phyloP scores from a whole-genome alignment of 2,888 invertebrate species.

The Quadriops clusia region DNA sequence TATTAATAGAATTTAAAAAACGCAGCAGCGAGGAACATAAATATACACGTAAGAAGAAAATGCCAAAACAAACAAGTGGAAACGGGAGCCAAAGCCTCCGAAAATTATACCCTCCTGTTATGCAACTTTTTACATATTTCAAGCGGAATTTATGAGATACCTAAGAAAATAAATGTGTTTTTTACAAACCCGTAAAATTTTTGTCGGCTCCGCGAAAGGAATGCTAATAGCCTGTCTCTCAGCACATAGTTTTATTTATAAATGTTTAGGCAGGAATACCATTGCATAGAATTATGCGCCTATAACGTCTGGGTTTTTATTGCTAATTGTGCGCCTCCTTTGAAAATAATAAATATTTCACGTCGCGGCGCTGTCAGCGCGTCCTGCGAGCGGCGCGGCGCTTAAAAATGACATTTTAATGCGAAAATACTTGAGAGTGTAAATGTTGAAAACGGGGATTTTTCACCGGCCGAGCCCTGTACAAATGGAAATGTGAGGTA shows the following conservation, averaged over 20 bases:
- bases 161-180: constrained; percentile 20
- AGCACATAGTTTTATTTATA: constrained; percentile 21
- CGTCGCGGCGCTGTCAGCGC: background rate
- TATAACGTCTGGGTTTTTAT: constrained; percentile 9
- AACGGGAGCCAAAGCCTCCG: too few relatives aligned
- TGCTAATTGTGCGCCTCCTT: constrained; percentile 7
- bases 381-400: background rate
- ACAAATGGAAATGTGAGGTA: constrained; percentile 22
- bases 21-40: too few relatives aligned
- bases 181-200: constrained; percentile 20
- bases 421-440: too few relatives aligned
- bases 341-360: constrained; percentile 1
- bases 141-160: constrained; percentile 8
- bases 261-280: constrained; percentile 13
- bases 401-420: constrained; percentile 1
- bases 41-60: too few relatives aligned
- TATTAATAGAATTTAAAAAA: too few relatives aligned
- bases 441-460: too few relatives aligned
- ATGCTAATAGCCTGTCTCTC: constrained; percentile 23
- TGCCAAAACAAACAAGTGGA: too few relatives aligned
- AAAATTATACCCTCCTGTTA: too few relatives aligned
- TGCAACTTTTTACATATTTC: too few relatives aligned
- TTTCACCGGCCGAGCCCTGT: too few relatives aligned
- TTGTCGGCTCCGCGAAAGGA: constrained; percentile 18
- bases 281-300: constrained; percentile 16